These are phyloP conservation scores for Esperia sulphurella DNA, from an alignment of 2,888 invertebrate species.

Conservation along the genomic window DNA sequence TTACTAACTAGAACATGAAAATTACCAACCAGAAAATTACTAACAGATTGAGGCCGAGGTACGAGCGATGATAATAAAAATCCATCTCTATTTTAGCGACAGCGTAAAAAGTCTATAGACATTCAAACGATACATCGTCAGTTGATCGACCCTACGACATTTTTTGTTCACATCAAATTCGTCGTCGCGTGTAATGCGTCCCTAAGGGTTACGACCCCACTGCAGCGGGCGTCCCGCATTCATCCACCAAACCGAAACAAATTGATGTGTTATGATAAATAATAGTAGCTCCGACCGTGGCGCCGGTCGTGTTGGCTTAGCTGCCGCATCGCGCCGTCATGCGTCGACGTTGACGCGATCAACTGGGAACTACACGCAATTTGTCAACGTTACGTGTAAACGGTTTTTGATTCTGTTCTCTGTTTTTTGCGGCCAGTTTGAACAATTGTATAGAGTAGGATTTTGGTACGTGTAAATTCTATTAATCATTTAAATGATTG, in stretches of 20 bases:
- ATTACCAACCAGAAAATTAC: too few relatives aligned
- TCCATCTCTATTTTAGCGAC: background rate
- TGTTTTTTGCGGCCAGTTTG: background rate
- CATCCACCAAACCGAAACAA: constrained; percentile 41
- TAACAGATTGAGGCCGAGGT: too few relatives aligned
- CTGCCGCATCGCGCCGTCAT: background rate
- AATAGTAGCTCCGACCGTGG: constrained; percentile 26
- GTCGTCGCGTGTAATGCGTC: background rate
- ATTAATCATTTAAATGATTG: too few relatives aligned
- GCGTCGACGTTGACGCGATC: constrained; percentile 6
- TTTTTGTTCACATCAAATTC: background rate
- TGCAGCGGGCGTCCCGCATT: constrained; percentile 23
- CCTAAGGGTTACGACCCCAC: constrained; percentile 8
- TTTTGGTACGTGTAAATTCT: too few relatives aligned
- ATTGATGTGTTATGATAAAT: constrained; percentile 56
- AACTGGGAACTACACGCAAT: constrained; percentile 3
- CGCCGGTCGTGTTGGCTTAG: background rate
- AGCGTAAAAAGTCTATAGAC: background rate
- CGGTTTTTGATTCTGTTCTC: background rate
- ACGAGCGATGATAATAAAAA: too few relatives aligned
- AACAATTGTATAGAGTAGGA: too few relatives aligned
- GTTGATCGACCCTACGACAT: background rate
- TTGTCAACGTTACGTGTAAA: constrained; percentile 8
- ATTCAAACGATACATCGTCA: background rate
- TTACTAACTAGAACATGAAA: too few relatives aligned